phyloP scores from a whole-genome alignment of 2,888 invertebrate genomes.

The Orchesella flavescens region DNA sequence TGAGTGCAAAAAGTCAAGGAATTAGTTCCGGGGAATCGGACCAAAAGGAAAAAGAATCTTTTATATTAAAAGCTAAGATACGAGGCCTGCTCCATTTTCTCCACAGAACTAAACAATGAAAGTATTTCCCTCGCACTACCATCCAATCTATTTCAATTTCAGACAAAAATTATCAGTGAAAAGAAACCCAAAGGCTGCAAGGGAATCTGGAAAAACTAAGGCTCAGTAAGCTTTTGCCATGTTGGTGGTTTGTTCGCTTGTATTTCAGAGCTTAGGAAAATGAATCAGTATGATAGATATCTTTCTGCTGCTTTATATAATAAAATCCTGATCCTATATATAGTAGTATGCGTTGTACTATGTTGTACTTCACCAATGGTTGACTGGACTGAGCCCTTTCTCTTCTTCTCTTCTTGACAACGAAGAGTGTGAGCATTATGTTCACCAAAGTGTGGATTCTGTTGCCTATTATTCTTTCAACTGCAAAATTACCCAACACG shows the following conservation, averaged over 20 bases:
- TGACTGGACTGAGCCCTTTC: background rate
- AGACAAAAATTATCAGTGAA: slow-evolving; percentile 12
- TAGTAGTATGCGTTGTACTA: too few relatives aligned
- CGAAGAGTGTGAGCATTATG: background rate
- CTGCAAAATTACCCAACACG: slow-evolving; percentile 43
- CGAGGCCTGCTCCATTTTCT: too few relatives aligned
- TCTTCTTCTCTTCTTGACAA: background rate
- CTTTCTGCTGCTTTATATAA: too few relatives aligned
- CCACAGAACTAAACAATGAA: too few relatives aligned
- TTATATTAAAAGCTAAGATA: slow-evolving; percentile 4
- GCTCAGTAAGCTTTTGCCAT: background rate
- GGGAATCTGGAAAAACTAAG: background rate
- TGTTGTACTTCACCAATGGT: background rate
- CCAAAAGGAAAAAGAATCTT: slow-evolving; percentile 27
- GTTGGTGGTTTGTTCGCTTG: slow-evolving; percentile 23
- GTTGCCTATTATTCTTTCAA: slow-evolving; percentile 45
- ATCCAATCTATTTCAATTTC: background rate
- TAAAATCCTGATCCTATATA: background rate
- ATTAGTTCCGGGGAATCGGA: slow-evolving; percentile 27
- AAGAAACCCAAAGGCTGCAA: background rate
- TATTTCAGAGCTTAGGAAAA: slow-evolving; percentile 21
- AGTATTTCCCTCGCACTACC: too few relatives aligned
- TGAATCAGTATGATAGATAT: background rate
- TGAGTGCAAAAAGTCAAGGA: slow-evolving; percentile 32
- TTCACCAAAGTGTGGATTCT: slow-evolving; percentile 46